Base-by-base conservation (phyloP, 1,140 invertebrate species). In the Aphidius ervi region DNA sequence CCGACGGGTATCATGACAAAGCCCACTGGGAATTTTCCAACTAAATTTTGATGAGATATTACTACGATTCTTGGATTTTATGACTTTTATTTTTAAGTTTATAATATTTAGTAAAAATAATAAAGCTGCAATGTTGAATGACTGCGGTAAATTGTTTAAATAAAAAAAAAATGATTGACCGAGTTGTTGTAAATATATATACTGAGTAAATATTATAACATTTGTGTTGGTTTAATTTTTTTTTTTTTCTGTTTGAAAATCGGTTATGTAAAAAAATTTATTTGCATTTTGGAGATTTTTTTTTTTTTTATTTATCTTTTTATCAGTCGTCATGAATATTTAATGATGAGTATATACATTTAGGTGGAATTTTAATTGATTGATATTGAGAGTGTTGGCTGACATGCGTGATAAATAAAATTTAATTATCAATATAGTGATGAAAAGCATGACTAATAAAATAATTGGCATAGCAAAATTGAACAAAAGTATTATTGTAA, bases 391-490 rank as follows among this genome's bases (percentile, higher is more conserved):
- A 31, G 23, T 31, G 23, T 31, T 31, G 23, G 4, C 23, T 31
- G 23, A 31, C 23, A 3, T 31, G 23, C 2, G 4, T 10, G 46
- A 47, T 46, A 58, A 72, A 74, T 71, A 70, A 67, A 73, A 74
- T 74, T 70, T 69, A 67, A 73, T 74, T 67, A 74, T 74, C 70
- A 67, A 62, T 65, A 52, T 63, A 67, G 68, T 70, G 73, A 74
- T 72, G 71, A 74, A 74, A 72, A 74, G 70, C 69, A 67, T 72
- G 70, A 70, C 73, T 74, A 74, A 74, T 74, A 72, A 74, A 74
- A 69, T 76, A 75, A 75, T 71, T 72, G 68, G 69, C 65, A 55
- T 66, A 60, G 49, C 45, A 45, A 46, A 20, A 10, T n/a, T 47
- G 20, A 62, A 61, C 59, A 40, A 46, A 62, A 67, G 23, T 31